These are phyloP conservation scores for Xiphophorus maculatus DNA, from an alignment of 2,113 vertebrate genomes.

Conservation along the genomic window DNA sequence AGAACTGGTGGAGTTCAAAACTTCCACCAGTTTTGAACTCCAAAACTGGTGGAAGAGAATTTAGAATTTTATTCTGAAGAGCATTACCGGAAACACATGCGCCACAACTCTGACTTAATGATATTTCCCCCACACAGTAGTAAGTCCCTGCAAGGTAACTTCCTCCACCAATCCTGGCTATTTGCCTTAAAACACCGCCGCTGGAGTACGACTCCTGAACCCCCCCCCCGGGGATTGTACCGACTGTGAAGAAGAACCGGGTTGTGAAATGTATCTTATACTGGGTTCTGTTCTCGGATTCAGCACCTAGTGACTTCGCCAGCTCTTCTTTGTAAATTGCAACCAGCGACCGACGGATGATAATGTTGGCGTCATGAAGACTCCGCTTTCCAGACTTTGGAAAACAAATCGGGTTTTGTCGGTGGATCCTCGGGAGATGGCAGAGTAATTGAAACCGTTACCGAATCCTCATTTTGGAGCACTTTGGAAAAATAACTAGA, in stretches of 20 bases:
- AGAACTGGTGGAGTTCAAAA: too few relatives aligned
- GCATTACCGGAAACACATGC: not conserved
- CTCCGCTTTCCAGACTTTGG: constrained; percentile 58
- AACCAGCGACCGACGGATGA: constrained; percentile 11
- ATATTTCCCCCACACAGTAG: not conserved
- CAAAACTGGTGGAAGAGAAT: not conserved
- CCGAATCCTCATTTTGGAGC: constrained; percentile 30
- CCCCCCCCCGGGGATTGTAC: not conserved
- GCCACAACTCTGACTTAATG: not conserved
- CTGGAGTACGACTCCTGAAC: constrained; percentile 29
- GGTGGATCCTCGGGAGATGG: constrained; percentile 68
- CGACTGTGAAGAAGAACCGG: not conserved
- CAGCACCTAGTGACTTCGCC: constrained; percentile 32
- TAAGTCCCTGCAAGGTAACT: constrained; percentile 76
- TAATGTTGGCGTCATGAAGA: constrained; percentile 62
- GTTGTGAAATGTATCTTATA: constrained; percentile 19
- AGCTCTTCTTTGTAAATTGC: constrained; percentile 1
- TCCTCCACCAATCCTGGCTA: constrained; percentile 75
- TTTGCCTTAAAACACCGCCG: constrained; percentile 41
- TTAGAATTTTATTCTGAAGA: constrained; percentile 52
- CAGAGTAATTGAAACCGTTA: constrained; percentile 52
- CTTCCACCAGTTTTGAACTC: too few relatives aligned
- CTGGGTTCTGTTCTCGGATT: not conserved
- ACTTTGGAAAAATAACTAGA: constrained; percentile 28
- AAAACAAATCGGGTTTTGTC: constrained; percentile 67